Base-by-base conservation (phyloP, 2,113 vertebrate species). In the Bubo scandiacus region DNA sequence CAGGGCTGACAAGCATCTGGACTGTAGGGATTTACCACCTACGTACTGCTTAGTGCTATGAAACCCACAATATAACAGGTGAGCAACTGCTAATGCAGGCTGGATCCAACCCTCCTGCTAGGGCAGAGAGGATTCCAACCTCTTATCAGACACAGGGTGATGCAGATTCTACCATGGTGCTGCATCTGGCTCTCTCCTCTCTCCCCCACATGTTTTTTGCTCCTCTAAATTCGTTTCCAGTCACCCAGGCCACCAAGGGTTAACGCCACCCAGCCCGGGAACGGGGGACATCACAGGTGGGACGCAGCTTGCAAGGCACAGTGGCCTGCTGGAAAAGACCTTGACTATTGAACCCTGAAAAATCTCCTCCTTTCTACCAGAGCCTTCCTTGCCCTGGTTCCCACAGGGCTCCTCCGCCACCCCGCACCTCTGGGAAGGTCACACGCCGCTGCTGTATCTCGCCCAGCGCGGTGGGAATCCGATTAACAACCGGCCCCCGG, bases 341-440 rank as follows among this genome's bases (percentile, higher is more conserved):
- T 94, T 97, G 96, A 67, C 95, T 83, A 95, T 29, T 97, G 97
- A 97, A 97, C 95, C 95, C 87, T 95, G 93, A 97, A 95, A 94
- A 97, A 96, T 86, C 91, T 73, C 62, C 83, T 94, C 81, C 77
- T 83, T 80, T 87, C 89, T 9, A 26, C 49, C 67, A 34, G 77
- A 86, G 91, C 96, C 71, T 74, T 83, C 91, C 81, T 87, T 2
- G 93, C 83, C 84, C 97, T 96, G 93, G 94, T 96, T 96, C 97
- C 95, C 97, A 97, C 96, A 97, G 94, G 87, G 83, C 91, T 97
- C 94, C 84, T 72, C 87, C 38, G 66, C 81, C 12, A 2, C 25
- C 62, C 92, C 25, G 27, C 96, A 93, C 88, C 94, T 96, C 95
- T 63, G 9, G 93, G 72, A 94, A 78, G 86, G 94, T 97, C 97